These are phyloP conservation scores for Mechanitis messenoides DNA, from an alignment of 2,888 invertebrate genomes.

Conservation along the genomic window DNA sequence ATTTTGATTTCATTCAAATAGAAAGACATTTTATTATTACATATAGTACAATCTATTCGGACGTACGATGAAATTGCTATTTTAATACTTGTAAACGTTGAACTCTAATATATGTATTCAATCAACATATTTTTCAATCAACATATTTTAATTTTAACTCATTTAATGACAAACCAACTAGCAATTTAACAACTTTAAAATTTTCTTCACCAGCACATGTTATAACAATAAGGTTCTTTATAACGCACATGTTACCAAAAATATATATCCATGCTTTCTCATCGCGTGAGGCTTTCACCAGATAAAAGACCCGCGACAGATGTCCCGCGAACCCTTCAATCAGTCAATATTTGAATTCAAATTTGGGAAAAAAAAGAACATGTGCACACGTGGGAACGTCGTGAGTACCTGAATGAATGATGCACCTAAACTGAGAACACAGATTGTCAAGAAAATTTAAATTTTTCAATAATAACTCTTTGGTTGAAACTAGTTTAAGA, in stretches of 20 bases:
- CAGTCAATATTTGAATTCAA: constrained; percentile 72
- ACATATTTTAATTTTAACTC: too few species aligned
- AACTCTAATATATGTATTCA: constrained; percentile 23
- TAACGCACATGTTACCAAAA: constrained; percentile 51
- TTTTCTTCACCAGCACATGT: constrained; percentile 33
- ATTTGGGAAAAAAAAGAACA: constrained; percentile 43
- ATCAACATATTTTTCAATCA: too few species aligned
- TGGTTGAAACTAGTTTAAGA: too few species aligned
- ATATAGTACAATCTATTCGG: too few species aligned
- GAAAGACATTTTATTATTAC: too few species aligned
- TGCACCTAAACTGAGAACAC: background rate
- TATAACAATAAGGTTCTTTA: constrained; percentile 42
- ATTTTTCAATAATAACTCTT: too few species aligned
- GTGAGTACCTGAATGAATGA: constrained; percentile 18
- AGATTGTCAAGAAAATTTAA: too few species aligned
- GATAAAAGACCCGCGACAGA: constrained; percentile 53
- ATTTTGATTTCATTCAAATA: too few species aligned
- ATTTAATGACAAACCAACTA: background rate
- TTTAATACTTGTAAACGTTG: constrained; percentile 19
- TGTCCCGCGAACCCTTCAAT: constrained; percentile 71
- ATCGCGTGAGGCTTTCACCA: constrained; percentile 56
- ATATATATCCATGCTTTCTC: constrained; percentile 35
- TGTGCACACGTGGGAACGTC: constrained; percentile 44
- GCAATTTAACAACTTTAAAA: background rate
- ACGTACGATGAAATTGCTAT: background rate